Evolutionary conservation across 2,113 vertebrate species (phyloP).

Genomic region (Tricholaema leucomelas): DNA sequence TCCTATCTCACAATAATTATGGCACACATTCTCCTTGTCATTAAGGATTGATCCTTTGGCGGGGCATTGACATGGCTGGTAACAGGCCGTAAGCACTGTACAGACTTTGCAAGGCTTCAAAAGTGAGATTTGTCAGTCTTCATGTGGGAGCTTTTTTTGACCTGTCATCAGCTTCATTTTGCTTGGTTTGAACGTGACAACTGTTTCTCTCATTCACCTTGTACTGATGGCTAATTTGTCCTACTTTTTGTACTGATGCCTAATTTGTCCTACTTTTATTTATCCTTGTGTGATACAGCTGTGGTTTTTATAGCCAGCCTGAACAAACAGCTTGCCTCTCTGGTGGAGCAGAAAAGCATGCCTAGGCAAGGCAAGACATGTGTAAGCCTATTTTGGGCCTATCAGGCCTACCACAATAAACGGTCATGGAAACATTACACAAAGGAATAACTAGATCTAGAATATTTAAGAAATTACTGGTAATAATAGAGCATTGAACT

Average conservation of each 20-base stretch:
- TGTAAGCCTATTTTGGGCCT: too few species aligned
- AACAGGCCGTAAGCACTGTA: accelerated
- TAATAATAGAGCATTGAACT: too few species aligned
- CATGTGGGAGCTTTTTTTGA: neutral
- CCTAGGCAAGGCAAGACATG: too few species aligned
- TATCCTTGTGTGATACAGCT: neutral
- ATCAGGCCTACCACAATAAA: too few species aligned
- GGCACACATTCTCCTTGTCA: neutral
- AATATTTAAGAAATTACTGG: too few species aligned
- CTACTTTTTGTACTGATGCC: too few species aligned
- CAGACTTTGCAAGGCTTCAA: neutral
- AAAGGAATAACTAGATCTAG: too few species aligned
- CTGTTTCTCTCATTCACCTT: neutral
- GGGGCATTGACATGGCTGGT: accelerated
- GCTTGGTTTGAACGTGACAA: neutral
- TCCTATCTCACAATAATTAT: too few species aligned
- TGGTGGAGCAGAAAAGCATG: too few species aligned
- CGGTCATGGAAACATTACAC: too few species aligned
- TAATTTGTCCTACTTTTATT: too few species aligned
- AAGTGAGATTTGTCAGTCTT: neutral
- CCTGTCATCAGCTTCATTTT: neutral
- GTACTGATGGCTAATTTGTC: neutral
- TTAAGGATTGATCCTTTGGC: neutral
- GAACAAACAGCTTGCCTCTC: too few species aligned
- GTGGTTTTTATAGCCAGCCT: neutral